Evolutionary conservation across 2,113 vertebrate genomes (phyloP), one percentile per base, ranked within the genome.

Genomic region (Mormoops blainvillei): DNA sequence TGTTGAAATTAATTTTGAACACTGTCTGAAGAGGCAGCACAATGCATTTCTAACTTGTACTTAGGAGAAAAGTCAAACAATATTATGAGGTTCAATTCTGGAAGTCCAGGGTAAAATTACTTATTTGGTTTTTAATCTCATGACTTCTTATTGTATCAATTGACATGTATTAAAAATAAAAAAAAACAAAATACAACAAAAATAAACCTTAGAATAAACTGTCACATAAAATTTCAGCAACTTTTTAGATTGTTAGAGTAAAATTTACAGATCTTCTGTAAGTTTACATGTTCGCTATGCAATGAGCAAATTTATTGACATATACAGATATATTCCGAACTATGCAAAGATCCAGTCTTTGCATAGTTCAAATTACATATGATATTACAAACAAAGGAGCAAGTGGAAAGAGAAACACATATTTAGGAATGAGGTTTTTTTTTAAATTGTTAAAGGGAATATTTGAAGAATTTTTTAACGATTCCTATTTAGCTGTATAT

Each of bases 221-320:
- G 82, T 50, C 92, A 73, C 73, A 74, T 68, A 76, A 95, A 96
- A 92, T 80, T 65, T 96, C 80, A 96, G 63, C 80, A 91, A 85
- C 45, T 78, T 96, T 97, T 97, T 93, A 98, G 97, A 94, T 68
- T 54, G 96, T 22, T 54, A 98, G 74, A 90, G 74, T 95, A 81
- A 95, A 91, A 97, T 94, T 87, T 97, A 96, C 96, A 96, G 88
- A 93, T 97, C 86, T 94, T 96, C 88, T 97, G 92, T 97, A 94
- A 97, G 98, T 98, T 98, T 98, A 98, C 97, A 97, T 80, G 89
- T 98, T 98, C 93, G 97, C 98, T 99, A 99, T 99, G 98, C 98
- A 98, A 98, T 97, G 95, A 98, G 92, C 85, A 98, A 97, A 88
- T 95, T 97, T 96, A 93, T 85, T 94, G 70, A 95, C 28, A n/a